Base-by-base conservation (phyloP, 2,113 vertebrate species). In the Caranx ignobilis region DNA sequence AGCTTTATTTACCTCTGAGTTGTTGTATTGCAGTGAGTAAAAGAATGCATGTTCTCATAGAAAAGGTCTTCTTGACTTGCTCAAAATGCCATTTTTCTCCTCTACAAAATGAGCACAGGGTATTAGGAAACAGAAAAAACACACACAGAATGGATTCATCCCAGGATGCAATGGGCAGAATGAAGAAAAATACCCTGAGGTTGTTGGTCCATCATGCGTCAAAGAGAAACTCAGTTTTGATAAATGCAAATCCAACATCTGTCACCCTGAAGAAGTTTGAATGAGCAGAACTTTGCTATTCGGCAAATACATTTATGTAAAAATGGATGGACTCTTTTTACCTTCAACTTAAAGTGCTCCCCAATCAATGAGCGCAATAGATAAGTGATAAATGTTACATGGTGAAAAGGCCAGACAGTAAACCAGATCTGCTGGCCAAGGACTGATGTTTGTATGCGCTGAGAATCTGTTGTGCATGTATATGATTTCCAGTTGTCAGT, bases 181-280 rank as follows among this genome's bases (percentile, higher is more conserved):
- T 65, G 19, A 50, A 69, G 32, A 39, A 21, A 61, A 82, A 74
- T 32, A 76, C 16, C 47, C 11, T 5, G 31, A 83, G 65, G 64
- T 81, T 59, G 59, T 3, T 54, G 37, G 63, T 79, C 56, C n/a
- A 52, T 41, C 11, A 4, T 37, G 19, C 47, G 64, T 70, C 10
- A 3, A 3, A 55, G 45, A 68, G 4, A 69, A 62, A 79, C 69
- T 64, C 26, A 45, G 3, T 65, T 83, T 56, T 47, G 35, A 67
- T 35, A 26, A 67, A 82, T 67, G 32, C 55, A 79, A 82, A 74
- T 76, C 35, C 26, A 56, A 60, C 32, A 62, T 57, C 16, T 16
- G 21, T 73, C 63, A 76, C 57, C 21, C 32, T 21, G 35, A 19
- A 55, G 37, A 79, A 13, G 41, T 66, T 34, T 75, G 31, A 61